A percentile compares a stretch with the other conserved stretches of the same genome.
Conservation (phyloP, 53 echinoderm and acorn worm genomes). For the Astropecten irregularis region DNA sequence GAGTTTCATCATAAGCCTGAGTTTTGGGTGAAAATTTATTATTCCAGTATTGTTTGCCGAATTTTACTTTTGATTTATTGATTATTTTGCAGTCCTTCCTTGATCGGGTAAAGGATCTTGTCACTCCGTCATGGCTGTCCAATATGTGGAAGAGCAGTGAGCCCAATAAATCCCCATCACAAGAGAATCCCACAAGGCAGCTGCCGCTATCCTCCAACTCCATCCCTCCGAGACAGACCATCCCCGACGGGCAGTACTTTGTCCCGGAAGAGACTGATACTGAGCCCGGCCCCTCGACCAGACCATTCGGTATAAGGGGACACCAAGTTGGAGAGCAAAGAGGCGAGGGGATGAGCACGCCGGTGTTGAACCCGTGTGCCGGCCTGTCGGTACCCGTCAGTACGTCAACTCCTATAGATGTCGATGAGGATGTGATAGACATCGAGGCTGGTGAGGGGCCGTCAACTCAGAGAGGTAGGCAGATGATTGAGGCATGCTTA, state of each 20-base stretch:
- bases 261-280: not conserved
- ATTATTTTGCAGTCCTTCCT: constrained; percentile 61
- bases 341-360: constrained; percentile 38
- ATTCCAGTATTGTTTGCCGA: too few species aligned
- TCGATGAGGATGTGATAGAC: constrained; percentile 37
- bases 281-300: not conserved
- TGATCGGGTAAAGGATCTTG: constrained; percentile 67
- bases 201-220: not conserved
- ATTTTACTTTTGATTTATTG: too few species aligned
- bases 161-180: not conserved
- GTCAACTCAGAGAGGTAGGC: constrained; percentile 37
- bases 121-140: constrained; percentile 89
- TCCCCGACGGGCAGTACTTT: not conserved
- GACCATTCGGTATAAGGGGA: not conserved
- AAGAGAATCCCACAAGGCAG: not conserved
- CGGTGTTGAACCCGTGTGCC: constrained; percentile 62
- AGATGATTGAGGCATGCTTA: not conserved
- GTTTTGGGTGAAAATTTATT: too few species aligned
- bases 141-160: constrained; percentile 57
- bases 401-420: constrained; percentile 85
- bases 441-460: constrained; percentile 31
- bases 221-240: not conserved
- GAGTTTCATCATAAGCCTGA: too few species aligned
- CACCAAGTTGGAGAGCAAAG: not conserved
- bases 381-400: constrained; percentile 69